Percentiles rank a stretch among this genome's conserved stretches.
These are phyloP conservation scores for Drosophila paulistorum DNA, from an alignment of 1,140 invertebrate species.

Conservation along the genomic window DNA sequence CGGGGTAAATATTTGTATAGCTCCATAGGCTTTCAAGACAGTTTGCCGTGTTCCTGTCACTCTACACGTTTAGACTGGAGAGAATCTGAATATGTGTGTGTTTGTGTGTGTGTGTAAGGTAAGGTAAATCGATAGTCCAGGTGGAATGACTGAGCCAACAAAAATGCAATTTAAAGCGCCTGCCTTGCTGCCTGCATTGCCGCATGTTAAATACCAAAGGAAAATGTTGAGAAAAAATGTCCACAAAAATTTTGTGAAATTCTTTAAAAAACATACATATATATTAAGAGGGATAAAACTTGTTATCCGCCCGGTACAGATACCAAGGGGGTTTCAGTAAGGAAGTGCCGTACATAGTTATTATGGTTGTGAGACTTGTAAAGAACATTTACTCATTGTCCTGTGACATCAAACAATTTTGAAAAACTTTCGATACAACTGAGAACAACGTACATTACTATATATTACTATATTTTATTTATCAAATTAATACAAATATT, in stretches of 20 bases:
- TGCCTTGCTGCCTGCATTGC: constrained; percentile 13
- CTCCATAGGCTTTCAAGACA: not conserved
- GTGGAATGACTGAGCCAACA: constrained; percentile 25
- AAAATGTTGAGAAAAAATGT: constrained; percentile 1
- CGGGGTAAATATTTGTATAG: constrained; percentile 1
- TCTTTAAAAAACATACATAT: not conserved
- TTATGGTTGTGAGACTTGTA: no score
- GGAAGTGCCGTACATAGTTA: no score
- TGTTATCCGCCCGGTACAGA: no score
- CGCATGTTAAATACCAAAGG: constrained; percentile 22
- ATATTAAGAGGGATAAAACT: not conserved
- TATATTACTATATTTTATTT: no score
- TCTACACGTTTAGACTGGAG: constrained; percentile 27
- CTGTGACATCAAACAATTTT: no score
- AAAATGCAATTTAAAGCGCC: constrained; percentile 47
- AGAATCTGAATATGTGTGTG: not conserved
- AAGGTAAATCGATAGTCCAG: not conserved
- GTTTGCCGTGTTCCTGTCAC: constrained; percentile 1
- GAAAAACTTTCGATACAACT: no score
- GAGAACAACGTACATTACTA: no score
- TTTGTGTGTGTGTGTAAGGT: not conserved
- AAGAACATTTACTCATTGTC: no score
- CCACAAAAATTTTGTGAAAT: not conserved
- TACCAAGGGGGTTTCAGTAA: no score
- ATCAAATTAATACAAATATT: no score